Evolutionary conservation across 2,888 invertebrate species (phyloP).

Genomic region (Volucella inflata): DNA sequence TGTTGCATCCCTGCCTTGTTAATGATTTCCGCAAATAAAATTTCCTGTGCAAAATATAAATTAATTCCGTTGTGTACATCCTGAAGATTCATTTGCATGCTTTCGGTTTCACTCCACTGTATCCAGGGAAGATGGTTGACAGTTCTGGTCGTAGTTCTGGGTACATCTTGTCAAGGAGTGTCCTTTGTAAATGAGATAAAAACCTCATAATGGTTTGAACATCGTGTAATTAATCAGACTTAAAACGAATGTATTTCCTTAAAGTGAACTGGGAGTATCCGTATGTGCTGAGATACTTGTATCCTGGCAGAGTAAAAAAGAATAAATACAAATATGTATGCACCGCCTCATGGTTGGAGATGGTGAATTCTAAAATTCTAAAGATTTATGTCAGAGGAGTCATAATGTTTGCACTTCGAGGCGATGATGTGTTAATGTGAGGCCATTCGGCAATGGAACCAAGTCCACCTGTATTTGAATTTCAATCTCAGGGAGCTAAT

Average conservation of each 20-base stretch:
- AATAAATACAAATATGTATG: too few relatives aligned
- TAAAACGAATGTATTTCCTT: slow-evolving; percentile 62
- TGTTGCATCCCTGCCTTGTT: slow-evolving; percentile 67
- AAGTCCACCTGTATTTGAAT: slow-evolving; percentile 66
- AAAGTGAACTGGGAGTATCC: not conserved
- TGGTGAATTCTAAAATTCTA: slow-evolving; percentile 23
- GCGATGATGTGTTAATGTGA: slow-evolving; percentile 67
- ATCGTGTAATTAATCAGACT: slow-evolving; percentile 77
- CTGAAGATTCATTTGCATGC: slow-evolving; percentile 74
- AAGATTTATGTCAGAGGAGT: slow-evolving; percentile 33
- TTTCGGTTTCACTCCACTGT: slow-evolving; percentile 43
- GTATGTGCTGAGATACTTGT: not conserved
- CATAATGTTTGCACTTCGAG: slow-evolving; percentile 53
- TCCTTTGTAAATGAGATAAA: slow-evolving; percentile 69
- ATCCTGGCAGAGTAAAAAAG: not conserved
- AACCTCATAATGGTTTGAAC: slow-evolving; percentile 73
- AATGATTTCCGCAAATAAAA: slow-evolving; percentile 75
- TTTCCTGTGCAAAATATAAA: slow-evolving; percentile 75
- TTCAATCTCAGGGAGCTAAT: slow-evolving; percentile 70
- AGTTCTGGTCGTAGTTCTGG: slow-evolving; percentile 16
- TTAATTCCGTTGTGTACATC: slow-evolving; percentile 71
- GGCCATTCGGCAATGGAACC: slow-evolving; percentile 54
- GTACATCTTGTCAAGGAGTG: slow-evolving; percentile 59
- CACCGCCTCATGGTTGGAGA: not conserved
- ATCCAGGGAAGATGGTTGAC: not conserved